These are phyloP conservation scores for Oryctes rhinoceros DNA, from an alignment of 1,140 invertebrate genomes.

Conservation along the genomic window DNA sequence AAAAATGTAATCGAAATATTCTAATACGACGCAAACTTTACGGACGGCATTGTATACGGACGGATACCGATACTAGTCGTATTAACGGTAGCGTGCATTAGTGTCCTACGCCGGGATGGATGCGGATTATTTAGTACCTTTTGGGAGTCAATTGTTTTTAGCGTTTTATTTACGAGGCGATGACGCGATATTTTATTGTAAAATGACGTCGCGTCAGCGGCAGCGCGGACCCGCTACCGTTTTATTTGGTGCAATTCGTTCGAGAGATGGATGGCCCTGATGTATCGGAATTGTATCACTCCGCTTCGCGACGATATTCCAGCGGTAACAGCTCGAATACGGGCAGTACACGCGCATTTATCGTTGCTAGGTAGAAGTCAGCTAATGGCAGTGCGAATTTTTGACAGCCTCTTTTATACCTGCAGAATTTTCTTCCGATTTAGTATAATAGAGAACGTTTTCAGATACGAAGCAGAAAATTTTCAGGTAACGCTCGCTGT, in stretches of 20 bases:
- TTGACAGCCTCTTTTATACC: too few relatives aligned
- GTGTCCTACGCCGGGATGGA: background rate
- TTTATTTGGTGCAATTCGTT: background rate
- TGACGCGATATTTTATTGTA: slow-evolving; percentile 27
- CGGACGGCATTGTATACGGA: too few relatives aligned
- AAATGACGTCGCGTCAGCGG: slow-evolving; percentile 21
- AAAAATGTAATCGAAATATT: too few relatives aligned
- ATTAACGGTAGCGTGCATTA: background rate
- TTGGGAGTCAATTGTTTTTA: slow-evolving; percentile 31
- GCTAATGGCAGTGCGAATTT: too few relatives aligned
- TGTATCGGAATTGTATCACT: slow-evolving; percentile 8
- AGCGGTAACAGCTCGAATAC: background rate
- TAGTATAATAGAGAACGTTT: too few relatives aligned
- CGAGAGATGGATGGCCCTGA: slow-evolving; percentile 12
- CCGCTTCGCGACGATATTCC: background rate
- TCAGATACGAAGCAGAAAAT: too few relatives aligned
- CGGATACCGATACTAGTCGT: too few relatives aligned
- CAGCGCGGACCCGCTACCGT: background rate
- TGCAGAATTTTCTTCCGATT: too few relatives aligned
- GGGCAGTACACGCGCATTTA: too few relatives aligned
- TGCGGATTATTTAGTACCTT: slow-evolving; percentile 12
- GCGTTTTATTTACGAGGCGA: slow-evolving; percentile 30
- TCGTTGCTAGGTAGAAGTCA: too few relatives aligned
- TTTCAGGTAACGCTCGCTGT: too few relatives aligned
- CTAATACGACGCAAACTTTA: too few relatives aligned